Evolutionary conservation across 1,140 invertebrate genomes (phyloP), one percentile per base, ranked within the genome.

Genomic region (Drosophila rhopaloa): DNA sequence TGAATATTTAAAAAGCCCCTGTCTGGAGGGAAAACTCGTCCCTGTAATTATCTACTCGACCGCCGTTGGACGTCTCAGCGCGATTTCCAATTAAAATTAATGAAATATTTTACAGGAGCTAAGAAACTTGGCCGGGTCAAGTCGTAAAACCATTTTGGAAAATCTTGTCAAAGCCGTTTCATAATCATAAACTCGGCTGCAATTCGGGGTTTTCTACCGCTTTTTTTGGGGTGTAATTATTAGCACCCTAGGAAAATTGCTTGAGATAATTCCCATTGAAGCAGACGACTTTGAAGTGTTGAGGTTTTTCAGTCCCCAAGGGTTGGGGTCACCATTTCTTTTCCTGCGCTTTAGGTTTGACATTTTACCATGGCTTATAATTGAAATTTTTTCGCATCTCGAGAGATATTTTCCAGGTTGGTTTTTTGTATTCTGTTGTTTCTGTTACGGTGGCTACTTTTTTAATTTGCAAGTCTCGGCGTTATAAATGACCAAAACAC

Each of bases 21-120:
- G 27, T 70, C 71, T 63, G 37, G 50, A 50, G 61, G 76, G 37
- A 43, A 7, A 37, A 66, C 47, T 16, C 66, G 55, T 81, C 62
- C 62, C 62, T 62, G 80, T 88, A 88, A 88, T 88, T 89, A 88
- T 88, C 83, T 88, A 75, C 76, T 88, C 63, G 79, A 80, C 71
- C 84, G 67, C 62, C 74, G 61, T 56, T 62, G 61, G 79, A 62
- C 79, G 63, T 76, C 84, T 89, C 67, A 61, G 80, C 60, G 72
- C 79, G 82, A 83, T 88, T 88, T 88, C 83, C 84, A 88, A 88
- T 88, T 88, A 88, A 88, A 88, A 88, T 88, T 88, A 88, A 88
- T 88, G 83, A 88, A 88, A 88, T 85, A 85, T 88, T 79, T 80
- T 73, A 83, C 59, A 58, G 70, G 19, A 62, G 50, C 58, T 51